Conservation (phyloP, 1,140 invertebrate species). For the Teleogryllus occipitalis region DNA sequence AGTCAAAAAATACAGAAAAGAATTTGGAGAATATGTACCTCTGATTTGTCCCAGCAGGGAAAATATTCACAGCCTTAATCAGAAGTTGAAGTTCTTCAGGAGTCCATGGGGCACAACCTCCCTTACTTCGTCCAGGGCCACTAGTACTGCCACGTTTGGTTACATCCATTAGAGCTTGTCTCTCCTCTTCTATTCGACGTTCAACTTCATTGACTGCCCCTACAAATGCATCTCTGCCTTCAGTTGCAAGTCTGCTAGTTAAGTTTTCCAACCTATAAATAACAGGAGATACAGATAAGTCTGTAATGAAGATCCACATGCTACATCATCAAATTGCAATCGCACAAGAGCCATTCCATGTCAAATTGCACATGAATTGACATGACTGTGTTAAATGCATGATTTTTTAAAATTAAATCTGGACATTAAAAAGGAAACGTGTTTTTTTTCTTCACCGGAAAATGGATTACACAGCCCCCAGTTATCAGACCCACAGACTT, state of each 20-base stretch:
- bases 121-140: constrained; percentile 13
- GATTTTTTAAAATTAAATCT: too few species aligned
- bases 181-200: constrained; percentile 65
- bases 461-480: too few species aligned
- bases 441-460: too few species aligned
- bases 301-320: too few species aligned
- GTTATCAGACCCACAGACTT: too few species aligned
- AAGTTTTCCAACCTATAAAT: constrained; percentile 64
- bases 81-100: constrained; percentile 75
- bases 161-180: constrained; percentile 47
- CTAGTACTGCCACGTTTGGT: constrained; percentile 13
- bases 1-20: not conserved
- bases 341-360: too few species aligned
- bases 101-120: constrained; percentile 54
- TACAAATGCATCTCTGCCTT: constrained; percentile 55
- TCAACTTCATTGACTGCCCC: constrained; percentile 61
- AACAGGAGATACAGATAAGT: constrained; percentile 21
- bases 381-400: too few species aligned
- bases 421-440: too few species aligned
- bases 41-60: constrained; percentile 91
- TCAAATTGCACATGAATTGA: too few species aligned
- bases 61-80: constrained; percentile 93
- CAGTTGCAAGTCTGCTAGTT: constrained; percentile 57
- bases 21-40: constrained; percentile 39
- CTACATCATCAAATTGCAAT: too few species aligned